phyloP scores from a whole-genome alignment of 92 coral and sea anemone genomes.

The Porites rus region DNA sequence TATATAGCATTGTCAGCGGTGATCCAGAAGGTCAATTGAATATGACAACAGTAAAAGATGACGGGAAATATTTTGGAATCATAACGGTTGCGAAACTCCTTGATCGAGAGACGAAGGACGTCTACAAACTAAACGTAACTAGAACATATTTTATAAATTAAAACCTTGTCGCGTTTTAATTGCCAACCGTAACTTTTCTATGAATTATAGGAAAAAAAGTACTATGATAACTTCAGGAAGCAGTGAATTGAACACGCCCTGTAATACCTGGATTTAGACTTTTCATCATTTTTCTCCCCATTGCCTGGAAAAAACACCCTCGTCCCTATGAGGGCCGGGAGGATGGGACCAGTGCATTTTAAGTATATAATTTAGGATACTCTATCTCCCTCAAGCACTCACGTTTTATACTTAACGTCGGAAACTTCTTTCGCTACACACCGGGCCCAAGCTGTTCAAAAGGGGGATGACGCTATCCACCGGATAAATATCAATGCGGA shows the following conservation, averaged over 20 bases:
- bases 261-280: too few relatives aligned
- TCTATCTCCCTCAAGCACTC: too few relatives aligned
- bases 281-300: neutral
- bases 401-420: too few relatives aligned
- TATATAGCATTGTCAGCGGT: conserved; percentile 73
- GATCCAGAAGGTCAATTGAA: conserved; percentile 69
- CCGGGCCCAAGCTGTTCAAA: too few relatives aligned
- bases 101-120: conserved; percentile 84
- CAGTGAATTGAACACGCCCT: neutral
- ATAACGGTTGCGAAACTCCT: conserved; percentile 76
- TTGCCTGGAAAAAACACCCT: too few relatives aligned
- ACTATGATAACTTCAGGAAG: neutral
- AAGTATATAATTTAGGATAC: too few relatives aligned
- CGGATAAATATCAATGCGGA: too few relatives aligned
- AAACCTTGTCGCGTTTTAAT: neutral
- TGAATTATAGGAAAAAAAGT: neutral
- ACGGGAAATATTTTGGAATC: conserved; percentile 72
- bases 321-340: too few relatives aligned
- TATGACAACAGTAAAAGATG: conserved; percentile 61
- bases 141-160: neutral
- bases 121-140: conserved; percentile 78
- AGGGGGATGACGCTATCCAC: too few relatives aligned
- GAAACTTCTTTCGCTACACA: too few relatives aligned
- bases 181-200: neutral
- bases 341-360: too few relatives aligned